Conservation (phyloP, 2,888 invertebrate species). For the Archips crataeganus region DNA sequence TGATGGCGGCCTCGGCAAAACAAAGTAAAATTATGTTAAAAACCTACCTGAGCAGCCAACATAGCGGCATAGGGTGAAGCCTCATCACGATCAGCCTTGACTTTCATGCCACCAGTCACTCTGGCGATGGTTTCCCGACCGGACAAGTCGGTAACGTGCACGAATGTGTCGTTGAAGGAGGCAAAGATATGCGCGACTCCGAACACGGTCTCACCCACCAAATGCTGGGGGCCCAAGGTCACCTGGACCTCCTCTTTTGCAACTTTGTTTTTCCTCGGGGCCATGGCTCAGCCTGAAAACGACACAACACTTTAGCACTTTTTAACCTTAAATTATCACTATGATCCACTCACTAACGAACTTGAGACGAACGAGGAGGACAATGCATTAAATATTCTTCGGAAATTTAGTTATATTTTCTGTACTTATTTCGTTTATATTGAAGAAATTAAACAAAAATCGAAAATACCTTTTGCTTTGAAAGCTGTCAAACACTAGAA, state of each 20-base stretch:
- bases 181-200: slow-evolving; percentile 99
- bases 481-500: slow-evolving; percentile 83
- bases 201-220: slow-evolving; percentile 98
- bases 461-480: slow-evolving; percentile 76
- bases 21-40: slow-evolving; percentile 21
- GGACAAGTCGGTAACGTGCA: slow-evolving; percentile 99
- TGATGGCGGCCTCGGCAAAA: not conserved
- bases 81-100: slow-evolving; percentile 99
- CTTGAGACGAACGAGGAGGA: slow-evolving; percentile 44
- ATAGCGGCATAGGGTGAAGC: slow-evolving; percentile 99
- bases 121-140: slow-evolving; percentile 97
- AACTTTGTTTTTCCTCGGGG: slow-evolving; percentile 98
- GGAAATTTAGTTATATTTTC: slow-evolving; percentile 57
- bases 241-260: slow-evolving; percentile 99
- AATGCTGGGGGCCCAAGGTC: slow-evolving; percentile 97
- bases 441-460: slow-evolving; percentile 57
- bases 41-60: slow-evolving; percentile 98
- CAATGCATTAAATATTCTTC: slow-evolving; percentile 44
- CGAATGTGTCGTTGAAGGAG: slow-evolving; percentile 99
- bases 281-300: slow-evolving; percentile 90
- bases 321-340: slow-evolving; percentile 76
- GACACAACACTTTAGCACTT: slow-evolving; percentile 74
- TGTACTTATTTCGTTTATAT: slow-evolving; percentile 49
- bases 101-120: slow-evolving; percentile 99
- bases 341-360: slow-evolving; percentile 62